Evolutionary conservation across 2,797 vertebrate genomes (phyloP), one percentile per base, ranked within the genome.

Genomic region (Danio jaintianensis): DNA sequence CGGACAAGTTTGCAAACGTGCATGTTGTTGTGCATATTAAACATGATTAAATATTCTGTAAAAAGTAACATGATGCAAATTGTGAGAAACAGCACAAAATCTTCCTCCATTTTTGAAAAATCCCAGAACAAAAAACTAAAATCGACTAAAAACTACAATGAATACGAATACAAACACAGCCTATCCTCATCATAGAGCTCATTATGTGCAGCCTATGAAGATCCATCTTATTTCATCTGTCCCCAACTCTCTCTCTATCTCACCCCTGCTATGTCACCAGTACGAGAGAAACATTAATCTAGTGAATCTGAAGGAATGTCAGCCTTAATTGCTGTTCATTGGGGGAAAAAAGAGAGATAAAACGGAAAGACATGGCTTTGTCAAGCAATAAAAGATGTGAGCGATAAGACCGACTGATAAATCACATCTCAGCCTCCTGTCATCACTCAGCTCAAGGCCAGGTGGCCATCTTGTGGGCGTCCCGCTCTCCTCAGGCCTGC

Each of bases 381-480:
- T 62, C 71, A 80, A 73, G 69, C 66, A 62, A 69, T 83, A 71
- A 83, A 82, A 83, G 70, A 80, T 75, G 88, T 80, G 85, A 90
- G 89, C 92, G 93, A 93, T 95, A 93, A 93, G 92, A 93, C 92
- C 91, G 93, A 92, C 92, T 93, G 93, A 93, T 94, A 93, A 93
- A 93, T 94, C 92, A 93, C 92, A 75, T 91, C 94, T 94, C 91
- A 90, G 93, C 85, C 85, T 88, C 85, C 91, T 92, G 93, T 93
- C 93, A 89, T 13, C 91, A 43, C 94, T 94, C 94, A 94, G 94
- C 92, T 92, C 92, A 93, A 92, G 93, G 92, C 90, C 89, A 93
- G 90, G 93, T 95, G 94, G 94, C 77, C 78, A 91, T 90, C 76
- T 73, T 80, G 93, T 69, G 61, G 93, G 93, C 94, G 93, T 93